phyloP scores from a whole-genome alignment of 92 coral and sea anemone species.

The Epizoanthus ramosus region DNA sequence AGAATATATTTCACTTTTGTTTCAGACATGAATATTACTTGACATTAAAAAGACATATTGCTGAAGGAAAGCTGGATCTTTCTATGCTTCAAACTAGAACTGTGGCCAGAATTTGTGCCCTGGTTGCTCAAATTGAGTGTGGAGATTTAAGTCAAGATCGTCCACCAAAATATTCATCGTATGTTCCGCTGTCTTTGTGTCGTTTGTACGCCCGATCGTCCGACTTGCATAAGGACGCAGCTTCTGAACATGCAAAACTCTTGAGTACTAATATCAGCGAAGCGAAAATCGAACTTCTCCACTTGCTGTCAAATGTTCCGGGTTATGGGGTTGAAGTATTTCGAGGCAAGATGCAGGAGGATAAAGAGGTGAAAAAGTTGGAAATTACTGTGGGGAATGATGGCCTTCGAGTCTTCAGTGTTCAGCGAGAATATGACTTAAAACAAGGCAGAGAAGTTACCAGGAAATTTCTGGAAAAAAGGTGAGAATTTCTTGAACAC shows the following conservation, averaged over 20 bases:
- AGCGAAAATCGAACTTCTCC: constrained; percentile 86
- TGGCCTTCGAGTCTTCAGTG: constrained; percentile 87
- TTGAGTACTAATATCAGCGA: constrained; percentile 62
- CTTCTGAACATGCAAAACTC: constrained; percentile 87
- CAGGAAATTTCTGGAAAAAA: constrained; percentile 83
- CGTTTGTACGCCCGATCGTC: constrained; percentile 81
- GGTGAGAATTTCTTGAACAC: constrained; percentile 52
- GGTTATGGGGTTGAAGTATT: constrained; percentile 96
- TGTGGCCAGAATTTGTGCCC: constrained; percentile 86
- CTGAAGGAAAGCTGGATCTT: constrained; percentile 85
- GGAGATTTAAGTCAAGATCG: constrained; percentile 89
- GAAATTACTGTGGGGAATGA: constrained; percentile 91
- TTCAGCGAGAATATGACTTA: constrained; percentile 82
- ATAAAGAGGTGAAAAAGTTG: constrained; percentile 79
- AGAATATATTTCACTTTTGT: constrained; percentile 1
- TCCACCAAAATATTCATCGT: constrained; percentile 79
- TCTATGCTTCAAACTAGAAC: constrained; percentile 86
- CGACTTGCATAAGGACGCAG: constrained; percentile 90
- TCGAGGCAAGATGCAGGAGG: constrained; percentile 79
- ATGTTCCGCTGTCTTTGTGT: constrained; percentile 76
- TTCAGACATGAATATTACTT: constrained; percentile 92
- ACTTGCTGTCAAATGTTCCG: constrained; percentile 72
- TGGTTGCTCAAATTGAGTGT: constrained; percentile 85
- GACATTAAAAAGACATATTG: constrained; percentile 81
- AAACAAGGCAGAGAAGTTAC: constrained; percentile 87